Conservation (phyloP, 37 sponge, comb jelly and placozoan genomes). For the Ephydatia muelleri region DNA sequence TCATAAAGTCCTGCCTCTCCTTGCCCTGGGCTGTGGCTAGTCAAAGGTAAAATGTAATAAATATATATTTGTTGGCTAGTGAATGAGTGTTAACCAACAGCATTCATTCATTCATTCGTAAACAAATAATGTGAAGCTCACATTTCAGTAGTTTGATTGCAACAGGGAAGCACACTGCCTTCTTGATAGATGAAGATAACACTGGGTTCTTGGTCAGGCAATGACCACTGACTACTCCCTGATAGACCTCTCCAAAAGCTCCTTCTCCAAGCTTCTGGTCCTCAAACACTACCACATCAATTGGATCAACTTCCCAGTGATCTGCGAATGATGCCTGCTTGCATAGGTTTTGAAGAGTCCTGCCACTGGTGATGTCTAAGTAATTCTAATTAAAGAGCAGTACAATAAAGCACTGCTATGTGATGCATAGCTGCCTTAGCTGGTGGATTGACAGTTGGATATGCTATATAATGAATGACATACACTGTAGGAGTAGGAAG, state of each 20-base stretch:
- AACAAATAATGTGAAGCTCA: not conserved
- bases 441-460: too few species aligned
- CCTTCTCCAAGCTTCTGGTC: slow-evolving; percentile 68
- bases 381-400: too few species aligned
- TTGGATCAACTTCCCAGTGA: slow-evolving; percentile 71
- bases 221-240: slow-evolving; percentile 49
- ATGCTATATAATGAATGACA: too few species aligned
- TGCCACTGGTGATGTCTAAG: too few species aligned
- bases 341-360: too few species aligned
- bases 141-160: slow-evolving; percentile 78
- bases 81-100: too few species aligned
- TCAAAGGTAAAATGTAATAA: not conserved
- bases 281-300: slow-evolving; percentile 26
- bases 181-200: slow-evolving; percentile 13
- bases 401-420: too few species aligned
- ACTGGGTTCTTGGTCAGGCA: not conserved
- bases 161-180: slow-evolving; percentile 20
- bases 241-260: slow-evolving; percentile 79
- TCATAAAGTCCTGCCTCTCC: slow-evolving; percentile 47
- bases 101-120: too few species aligned
- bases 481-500: too few species aligned
- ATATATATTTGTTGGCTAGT: too few species aligned
- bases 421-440: too few species aligned
- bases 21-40: slow-evolving; percentile 38
- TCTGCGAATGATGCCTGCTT: too few species aligned